Conservation (phyloP, 1,140 invertebrate genomes). For the Trichonephila clavata region DNA sequence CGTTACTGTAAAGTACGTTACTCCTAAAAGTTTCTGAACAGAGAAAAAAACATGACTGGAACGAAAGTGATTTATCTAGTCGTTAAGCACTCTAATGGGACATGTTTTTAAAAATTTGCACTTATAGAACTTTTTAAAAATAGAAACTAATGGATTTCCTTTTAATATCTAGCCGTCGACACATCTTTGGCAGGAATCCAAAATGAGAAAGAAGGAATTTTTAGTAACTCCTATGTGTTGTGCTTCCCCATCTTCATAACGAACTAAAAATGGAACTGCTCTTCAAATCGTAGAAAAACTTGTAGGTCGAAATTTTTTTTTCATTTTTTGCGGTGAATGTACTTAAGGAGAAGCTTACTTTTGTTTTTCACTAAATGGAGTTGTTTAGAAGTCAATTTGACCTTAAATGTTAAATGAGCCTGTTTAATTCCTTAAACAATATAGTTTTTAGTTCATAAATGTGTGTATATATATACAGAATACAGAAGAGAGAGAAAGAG, state of each 20-base stretch:
- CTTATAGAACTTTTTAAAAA: slow-evolving; percentile 11
- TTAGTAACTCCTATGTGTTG: background rate
- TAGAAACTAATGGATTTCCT: slow-evolving; percentile 51
- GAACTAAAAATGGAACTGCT: slow-evolving; percentile 27
- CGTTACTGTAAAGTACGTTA: background rate
- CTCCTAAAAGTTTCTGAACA: no score
- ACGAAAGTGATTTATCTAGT: background rate
- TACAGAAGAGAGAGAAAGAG: no score
- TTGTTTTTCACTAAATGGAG: no score
- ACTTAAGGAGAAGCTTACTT: background rate
- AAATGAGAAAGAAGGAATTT: background rate
- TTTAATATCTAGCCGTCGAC: slow-evolving; percentile 42
- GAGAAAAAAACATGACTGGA: background rate
- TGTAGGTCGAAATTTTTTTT: background rate
- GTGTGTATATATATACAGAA: no score
- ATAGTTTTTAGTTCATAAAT: no score
- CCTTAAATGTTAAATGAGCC: no score
- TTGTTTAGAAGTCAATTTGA: no score
- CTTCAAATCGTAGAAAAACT: background rate
- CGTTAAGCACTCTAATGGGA: background rate
- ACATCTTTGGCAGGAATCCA: background rate
- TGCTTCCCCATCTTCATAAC: slow-evolving; percentile 17
- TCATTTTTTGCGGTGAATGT: slow-evolving; percentile 6
- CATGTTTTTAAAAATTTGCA: slow-evolving; percentile 20
- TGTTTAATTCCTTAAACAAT: no score